Conservation (phyloP, 2,113 vertebrate genomes). For the Archocentrus centrarchus region DNA sequence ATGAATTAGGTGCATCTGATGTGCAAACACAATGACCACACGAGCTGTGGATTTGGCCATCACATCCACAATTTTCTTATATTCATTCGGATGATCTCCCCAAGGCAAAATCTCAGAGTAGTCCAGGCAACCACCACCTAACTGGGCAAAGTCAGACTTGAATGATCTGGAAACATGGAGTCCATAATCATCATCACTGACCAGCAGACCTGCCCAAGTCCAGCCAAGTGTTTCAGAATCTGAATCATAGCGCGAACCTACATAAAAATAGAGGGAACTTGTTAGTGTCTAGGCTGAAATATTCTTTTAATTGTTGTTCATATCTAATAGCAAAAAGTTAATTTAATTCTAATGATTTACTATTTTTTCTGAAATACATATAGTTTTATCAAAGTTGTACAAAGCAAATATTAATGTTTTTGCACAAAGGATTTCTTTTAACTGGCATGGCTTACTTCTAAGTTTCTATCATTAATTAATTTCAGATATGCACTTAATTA, state of each 20-base stretch:
- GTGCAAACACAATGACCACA: conserved; percentile 54
- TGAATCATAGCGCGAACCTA: conserved; percentile 47
- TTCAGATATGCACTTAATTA: background rate
- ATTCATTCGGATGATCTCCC: conserved; percentile 26
- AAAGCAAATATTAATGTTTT: background rate
- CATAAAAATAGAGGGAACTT: background rate
- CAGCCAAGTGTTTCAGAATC: conserved; percentile 35
- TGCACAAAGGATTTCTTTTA: background rate
- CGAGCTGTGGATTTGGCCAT: conserved; percentile 46
- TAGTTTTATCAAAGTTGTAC: background rate
- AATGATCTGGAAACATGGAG: conserved; percentile 42
- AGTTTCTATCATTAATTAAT: background rate
- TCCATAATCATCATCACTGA: conserved; percentile 49
- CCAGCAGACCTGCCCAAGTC: conserved; percentile 39
- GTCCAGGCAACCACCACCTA: conserved; percentile 51
- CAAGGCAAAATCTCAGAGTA: conserved; percentile 57
- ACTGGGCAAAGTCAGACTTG: conserved; percentile 24
- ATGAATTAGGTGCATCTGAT: background rate
- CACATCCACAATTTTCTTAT: conserved; percentile 28
- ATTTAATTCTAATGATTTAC: background rate
- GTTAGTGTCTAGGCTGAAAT: background rate
- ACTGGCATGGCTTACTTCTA: background rate
- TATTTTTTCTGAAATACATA: background rate
- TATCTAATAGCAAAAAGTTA: background rate
- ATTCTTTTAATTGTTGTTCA: background rate